These are phyloP conservation scores for Ia io DNA, from an alignment of 2,113 vertebrate genomes.

Conservation along the genomic window DNA sequence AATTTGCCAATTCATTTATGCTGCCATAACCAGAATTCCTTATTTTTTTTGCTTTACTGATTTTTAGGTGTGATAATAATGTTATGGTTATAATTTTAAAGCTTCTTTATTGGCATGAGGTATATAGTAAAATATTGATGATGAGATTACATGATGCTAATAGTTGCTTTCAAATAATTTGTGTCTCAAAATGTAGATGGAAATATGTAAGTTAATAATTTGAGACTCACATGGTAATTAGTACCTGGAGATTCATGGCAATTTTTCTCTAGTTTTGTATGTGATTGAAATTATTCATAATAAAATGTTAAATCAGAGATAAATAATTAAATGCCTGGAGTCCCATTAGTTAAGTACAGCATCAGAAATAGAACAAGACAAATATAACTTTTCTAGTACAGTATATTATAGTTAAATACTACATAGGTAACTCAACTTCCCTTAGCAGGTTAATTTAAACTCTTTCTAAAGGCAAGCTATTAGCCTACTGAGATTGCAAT, in stretches of 20 bases:
- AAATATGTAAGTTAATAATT: not conserved
- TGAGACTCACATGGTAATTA: not conserved
- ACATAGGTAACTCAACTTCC: not conserved
- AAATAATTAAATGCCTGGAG: slow-evolving; percentile 3
- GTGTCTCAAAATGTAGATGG: not conserved
- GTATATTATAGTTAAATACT: not conserved
- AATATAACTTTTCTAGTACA: not conserved
- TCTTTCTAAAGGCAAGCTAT: not conserved
- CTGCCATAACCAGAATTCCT: not conserved
- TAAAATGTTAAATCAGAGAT: not conserved
- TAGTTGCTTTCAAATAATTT: slow-evolving; percentile 32
- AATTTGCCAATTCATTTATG: not conserved
- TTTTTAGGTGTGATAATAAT: not conserved
- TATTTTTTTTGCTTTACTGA: not conserved
- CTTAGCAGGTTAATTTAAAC: not conserved
- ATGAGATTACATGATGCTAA: not conserved
- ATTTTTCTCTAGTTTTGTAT: not conserved
- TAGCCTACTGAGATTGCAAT: not conserved
- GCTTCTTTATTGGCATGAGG: not conserved
- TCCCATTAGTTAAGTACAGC: not conserved
- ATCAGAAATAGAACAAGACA: slow-evolving; percentile 3
- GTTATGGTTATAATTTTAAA: not conserved
- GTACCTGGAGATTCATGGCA: not conserved
- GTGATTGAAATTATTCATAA: not conserved
- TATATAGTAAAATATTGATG: not conserved